Evolutionary conservation across 2,797 vertebrate species (phyloP).

Genomic region (Sebastes baramenuke): DNA sequence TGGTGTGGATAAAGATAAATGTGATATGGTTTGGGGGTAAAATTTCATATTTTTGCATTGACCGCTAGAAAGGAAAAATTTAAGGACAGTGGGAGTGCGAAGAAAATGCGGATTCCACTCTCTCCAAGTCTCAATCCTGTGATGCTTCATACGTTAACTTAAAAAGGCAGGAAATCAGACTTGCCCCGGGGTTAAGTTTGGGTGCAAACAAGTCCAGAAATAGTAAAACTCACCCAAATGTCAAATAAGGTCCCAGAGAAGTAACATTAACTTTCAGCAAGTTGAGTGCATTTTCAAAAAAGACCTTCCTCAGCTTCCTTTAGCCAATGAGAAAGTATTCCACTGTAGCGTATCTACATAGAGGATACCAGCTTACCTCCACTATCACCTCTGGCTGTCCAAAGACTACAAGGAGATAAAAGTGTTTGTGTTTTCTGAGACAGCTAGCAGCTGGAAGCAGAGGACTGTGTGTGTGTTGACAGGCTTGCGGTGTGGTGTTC

Average conservation of each 20-base stretch:
- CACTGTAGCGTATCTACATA: not conserved
- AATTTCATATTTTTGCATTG: conserved; percentile 12
- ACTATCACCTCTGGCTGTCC: conserved; percentile 18
- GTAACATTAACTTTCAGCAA: not conserved
- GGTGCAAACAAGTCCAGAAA: conserved; percentile 18
- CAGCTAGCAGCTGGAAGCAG: conserved; percentile 4
- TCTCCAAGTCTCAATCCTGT: conserved; percentile 1
- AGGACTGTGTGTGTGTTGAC: conserved; percentile 20
- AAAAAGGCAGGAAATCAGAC: conserved; percentile 43
- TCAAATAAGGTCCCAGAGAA: conserved; percentile 43
- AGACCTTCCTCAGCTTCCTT: not conserved
- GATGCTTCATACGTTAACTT: conserved; percentile 47
- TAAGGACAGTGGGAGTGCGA: conserved; percentile 5
- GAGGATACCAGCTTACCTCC: not conserved
- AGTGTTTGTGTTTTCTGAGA: conserved; percentile 8
- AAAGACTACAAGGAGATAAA: not conserved
- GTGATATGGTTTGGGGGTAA: conserved; percentile 12
- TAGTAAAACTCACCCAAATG: conserved; percentile 50
- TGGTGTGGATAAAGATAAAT: conserved; percentile 31
- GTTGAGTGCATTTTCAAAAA: not conserved
- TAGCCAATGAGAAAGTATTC: not conserved
- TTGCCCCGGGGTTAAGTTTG: conserved; percentile 27
- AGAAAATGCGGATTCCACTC: conserved; percentile 28
- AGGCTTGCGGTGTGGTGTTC: not conserved
- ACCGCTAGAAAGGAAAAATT: conserved; percentile 13